phyloP scores from a whole-genome alignment of 2,888 invertebrate genomes.

The Germaria angustata region DNA sequence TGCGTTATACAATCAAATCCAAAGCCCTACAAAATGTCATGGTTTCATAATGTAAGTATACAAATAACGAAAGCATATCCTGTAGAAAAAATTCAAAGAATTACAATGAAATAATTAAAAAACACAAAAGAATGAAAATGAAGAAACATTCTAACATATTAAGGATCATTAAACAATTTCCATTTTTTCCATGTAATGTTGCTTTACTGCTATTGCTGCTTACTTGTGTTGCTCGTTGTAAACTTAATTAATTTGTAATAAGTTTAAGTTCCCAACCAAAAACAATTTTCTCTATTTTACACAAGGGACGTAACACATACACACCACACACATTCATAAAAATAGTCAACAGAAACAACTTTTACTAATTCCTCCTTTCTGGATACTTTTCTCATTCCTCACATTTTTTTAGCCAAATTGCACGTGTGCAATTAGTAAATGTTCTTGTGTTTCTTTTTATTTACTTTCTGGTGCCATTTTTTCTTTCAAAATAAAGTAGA shows the following conservation, averaged over 20 bases:
- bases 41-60: constrained; percentile 92
- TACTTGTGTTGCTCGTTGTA: constrained; percentile 29
- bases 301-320: not conserved
- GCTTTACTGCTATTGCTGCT: not conserved
- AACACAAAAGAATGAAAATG: not conserved
- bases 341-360: not conserved
- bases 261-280: constrained; percentile 35
- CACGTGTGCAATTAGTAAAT: constrained; percentile 57
- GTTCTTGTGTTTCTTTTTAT: constrained; percentile 26
- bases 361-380: constrained; percentile 25
- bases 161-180: constrained; percentile 56
- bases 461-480: not conserved
- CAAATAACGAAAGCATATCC: not conserved
- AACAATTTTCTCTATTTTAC: constrained; percentile 37
- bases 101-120: constrained; percentile 10
- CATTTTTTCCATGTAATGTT: constrained; percentile 23
- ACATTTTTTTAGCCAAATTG: constrained; percentile 26
- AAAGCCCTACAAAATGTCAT: constrained; percentile 89
- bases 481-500: not conserved
- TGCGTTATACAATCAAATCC: constrained; percentile 92
- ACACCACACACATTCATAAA: not conserved
- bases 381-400: not conserved
- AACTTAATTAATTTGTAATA: constrained; percentile 63
- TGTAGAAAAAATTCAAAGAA: not conserved
- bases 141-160: constrained; percentile 46